A percentile compares a stretch with the other conserved stretches of the same genome.
Conservation (phyloP, 2,113 vertebrate species). For the Myrmecophaga tridactyla region DNA sequence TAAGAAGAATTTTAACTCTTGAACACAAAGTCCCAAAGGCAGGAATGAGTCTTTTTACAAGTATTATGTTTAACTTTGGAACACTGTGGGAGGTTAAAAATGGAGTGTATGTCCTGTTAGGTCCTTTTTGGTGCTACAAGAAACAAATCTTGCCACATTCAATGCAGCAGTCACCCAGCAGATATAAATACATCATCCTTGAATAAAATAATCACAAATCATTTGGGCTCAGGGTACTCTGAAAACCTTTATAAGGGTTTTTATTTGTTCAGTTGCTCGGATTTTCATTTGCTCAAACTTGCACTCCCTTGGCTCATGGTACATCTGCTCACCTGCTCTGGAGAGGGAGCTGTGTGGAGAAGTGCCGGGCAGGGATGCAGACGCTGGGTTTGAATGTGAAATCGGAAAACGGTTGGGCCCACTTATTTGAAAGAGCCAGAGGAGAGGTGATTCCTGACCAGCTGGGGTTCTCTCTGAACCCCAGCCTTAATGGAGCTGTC, state of each 20-base stretch:
- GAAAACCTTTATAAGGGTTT: background rate
- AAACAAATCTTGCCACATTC: background rate
- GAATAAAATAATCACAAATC: background rate
- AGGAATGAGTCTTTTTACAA: background rate
- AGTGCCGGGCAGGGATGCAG: background rate
- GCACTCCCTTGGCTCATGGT: background rate
- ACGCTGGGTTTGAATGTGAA: background rate
- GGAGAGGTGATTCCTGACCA: background rate
- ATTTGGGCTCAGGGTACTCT: background rate
- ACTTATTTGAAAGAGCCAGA: background rate
- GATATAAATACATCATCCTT: background rate
- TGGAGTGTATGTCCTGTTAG: background rate
- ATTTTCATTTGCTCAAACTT: background rate
- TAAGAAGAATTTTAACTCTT: conserved; percentile 24
- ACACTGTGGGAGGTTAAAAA: background rate
- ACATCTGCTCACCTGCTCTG: background rate
- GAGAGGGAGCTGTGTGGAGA: background rate
- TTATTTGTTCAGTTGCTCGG: background rate
- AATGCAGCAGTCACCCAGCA: background rate
- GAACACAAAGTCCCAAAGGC: background rate
- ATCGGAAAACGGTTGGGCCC: background rate
- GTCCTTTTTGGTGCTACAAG: background rate
- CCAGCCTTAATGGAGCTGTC: background rate
- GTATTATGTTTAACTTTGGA: background rate
- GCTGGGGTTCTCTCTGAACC: background rate